Evolutionary conservation across 2,797 vertebrate genomes (phyloP), one percentile per base, ranked within the genome.

Genomic region (Cossypha niveicapilla): DNA sequence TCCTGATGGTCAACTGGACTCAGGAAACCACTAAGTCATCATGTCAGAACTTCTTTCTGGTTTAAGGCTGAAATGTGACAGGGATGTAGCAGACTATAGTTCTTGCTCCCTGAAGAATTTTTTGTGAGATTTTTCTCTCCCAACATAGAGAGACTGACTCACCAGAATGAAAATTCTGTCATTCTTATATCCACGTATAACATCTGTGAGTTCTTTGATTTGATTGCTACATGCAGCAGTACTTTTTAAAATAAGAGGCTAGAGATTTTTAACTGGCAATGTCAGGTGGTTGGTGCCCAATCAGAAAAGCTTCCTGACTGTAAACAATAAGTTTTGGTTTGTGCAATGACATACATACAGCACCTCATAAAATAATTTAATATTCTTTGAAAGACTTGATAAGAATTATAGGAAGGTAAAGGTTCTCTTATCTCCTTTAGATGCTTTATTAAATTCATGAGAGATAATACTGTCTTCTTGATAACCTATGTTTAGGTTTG

Each of bases 381-480:
- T 97, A 86, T 92, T 94, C 50, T 93, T 95, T 90, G 79, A 88
- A 37, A 91, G 88, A 72, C 80, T 77, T 86, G 80, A 91, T 96
- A 96, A 94, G 81, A 96, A 93, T 88, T 96, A 93, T 85, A 93
- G 81, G 35, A 96, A 94, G 68, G 82, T 88, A 92, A 94, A 88
- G 1, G 5, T 86, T 88, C 42, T 74, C 19, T 74, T 95, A 80
- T 92, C 87, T 73, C 50, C 44, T 87, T 96, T 76, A 93, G 75
- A 78, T 84, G 45, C 27, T 93, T 88, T 90, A 93, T 96, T 97
- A 96, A 93, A 95, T 93, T 56, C 44, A 81, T 90, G 61, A 67
- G 32, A 84, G 67, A 96, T 84, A 71, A 83, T 81, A 87, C 24
- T 86, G 24, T 94, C 63, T 90, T 42, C 44, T 47, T 78, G 82